Conservation (phyloP, 1,140 invertebrate species). For the Drosophila takahashii region DNA sequence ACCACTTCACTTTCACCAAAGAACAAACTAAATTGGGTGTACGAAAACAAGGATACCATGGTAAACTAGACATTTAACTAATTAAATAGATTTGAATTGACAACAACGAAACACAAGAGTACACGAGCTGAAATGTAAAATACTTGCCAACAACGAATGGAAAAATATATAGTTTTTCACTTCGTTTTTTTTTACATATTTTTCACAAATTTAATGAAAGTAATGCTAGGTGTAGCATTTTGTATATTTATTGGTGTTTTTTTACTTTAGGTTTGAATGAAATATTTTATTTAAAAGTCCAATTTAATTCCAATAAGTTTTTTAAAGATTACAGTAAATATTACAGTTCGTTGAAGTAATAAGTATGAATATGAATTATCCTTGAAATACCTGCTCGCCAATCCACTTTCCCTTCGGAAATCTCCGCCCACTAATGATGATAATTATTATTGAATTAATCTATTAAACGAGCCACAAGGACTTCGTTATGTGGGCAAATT, state of each 20-base stretch:
- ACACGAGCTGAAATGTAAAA: neutral
- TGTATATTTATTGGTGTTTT: no score
- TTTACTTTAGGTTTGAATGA: no score
- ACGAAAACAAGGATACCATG: neutral
- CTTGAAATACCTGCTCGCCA: neutral
- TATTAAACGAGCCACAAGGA: neutral
- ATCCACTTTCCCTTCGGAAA: neutral
- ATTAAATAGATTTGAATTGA: conserved; percentile 5
- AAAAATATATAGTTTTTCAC: no score
- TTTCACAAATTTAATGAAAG: no score
- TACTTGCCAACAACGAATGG: no score
- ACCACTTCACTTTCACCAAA: neutral
- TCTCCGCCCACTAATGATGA: neutral
- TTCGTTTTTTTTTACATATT: no score
- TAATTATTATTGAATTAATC: conserved; percentile 9
- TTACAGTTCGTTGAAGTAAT: neutral
- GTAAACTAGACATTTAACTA: conserved; percentile 5
- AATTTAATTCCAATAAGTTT: no score
- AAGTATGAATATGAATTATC: neutral
- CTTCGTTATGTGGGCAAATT: neutral
- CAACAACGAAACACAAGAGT: neutral
- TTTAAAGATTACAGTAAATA: no score
- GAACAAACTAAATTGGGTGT: neutral
- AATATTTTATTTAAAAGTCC: no score
- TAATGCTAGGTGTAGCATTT: no score